Percentiles rank a stretch among this genome's conserved stretches.
Evolutionary conservation across 2,113 vertebrate species (phyloP).

Genomic region (Notechis scutatus): DNA sequence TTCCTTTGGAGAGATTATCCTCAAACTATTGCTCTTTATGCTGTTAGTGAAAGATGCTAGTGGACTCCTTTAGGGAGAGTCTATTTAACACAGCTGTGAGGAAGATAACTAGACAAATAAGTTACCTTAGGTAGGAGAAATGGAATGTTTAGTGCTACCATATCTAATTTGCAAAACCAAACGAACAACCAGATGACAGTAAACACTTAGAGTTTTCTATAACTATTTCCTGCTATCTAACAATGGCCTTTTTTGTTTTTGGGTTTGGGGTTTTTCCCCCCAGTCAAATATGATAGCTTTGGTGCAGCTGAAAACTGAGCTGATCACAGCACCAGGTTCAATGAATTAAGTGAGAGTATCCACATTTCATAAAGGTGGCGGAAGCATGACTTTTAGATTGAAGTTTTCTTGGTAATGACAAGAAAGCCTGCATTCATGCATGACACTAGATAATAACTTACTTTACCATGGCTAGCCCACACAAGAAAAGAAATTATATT

Average conservation of each 20-base stretch:
- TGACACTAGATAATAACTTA: not conserved
- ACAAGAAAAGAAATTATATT: not conserved
- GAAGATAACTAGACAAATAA: not conserved
- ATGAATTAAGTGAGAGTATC: not conserved
- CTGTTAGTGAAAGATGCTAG: not conserved
- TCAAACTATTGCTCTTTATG: not conserved
- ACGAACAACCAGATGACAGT: not conserved
- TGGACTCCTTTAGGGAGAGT: not conserved
- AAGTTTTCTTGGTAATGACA: not conserved
- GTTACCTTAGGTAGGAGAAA: not conserved
- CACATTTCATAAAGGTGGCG: not conserved
- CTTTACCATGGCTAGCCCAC: not conserved
- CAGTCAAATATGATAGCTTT: not conserved
- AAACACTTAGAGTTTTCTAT: not conserved
- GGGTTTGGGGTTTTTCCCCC: not conserved
- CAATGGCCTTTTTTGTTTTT: not conserved
- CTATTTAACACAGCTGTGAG: not conserved
- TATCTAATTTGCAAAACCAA: not conserved
- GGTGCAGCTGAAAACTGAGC: not conserved
- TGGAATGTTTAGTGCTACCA: not conserved
- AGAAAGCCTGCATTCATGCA: not conserved
- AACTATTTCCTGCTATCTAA: not conserved
- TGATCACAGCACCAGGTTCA: not conserved
- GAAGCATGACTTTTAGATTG: not conserved
- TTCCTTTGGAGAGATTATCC: not conserved